A percentile compares a stretch with the other conserved stretches of the same genome.
phyloP scores from a whole-genome alignment of 1,140 invertebrate genomes.

The Pseudachorutes palmiensis region DNA sequence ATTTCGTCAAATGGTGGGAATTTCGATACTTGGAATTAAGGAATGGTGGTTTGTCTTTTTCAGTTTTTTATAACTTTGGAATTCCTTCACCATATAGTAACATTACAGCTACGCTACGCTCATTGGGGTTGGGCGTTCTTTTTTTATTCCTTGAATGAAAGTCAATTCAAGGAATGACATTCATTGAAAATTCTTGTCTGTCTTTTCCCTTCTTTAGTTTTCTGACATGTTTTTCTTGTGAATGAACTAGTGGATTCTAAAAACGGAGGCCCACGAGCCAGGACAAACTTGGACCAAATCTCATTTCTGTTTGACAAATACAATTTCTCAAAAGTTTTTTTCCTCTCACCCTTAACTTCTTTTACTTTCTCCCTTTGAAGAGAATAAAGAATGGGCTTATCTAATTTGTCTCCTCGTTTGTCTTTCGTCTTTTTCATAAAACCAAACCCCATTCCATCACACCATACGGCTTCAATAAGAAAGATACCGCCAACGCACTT shows the following conservation, averaged over 20 bases:
- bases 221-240: slow-evolving; percentile 7
- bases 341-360: slow-evolving; percentile 31
- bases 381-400: slow-evolving; percentile 27
- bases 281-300: slow-evolving; percentile 32
- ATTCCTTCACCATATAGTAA: too few species aligned
- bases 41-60: too few species aligned
- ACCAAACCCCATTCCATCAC: neutral
- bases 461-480: too few species aligned
- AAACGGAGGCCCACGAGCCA: slow-evolving; percentile 15
- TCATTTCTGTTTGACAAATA: slow-evolving; percentile 37
- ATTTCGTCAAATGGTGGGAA: too few species aligned
- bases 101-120: too few species aligned
- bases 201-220: neutral
- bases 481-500: too few species aligned
- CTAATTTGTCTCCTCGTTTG: slow-evolving; percentile 37
- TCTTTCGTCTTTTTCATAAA: slow-evolving; percentile 16
- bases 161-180: too few species aligned
- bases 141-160: too few species aligned
- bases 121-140: too few species aligned
- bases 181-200: slow-evolving; percentile 24
- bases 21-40: too few species aligned
- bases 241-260: neutral
- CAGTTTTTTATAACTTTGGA: too few species aligned
- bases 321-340: slow-evolving; percentile 33
- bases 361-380: slow-evolving; percentile 13